Conservation (phyloP, 2,797 vertebrate species). For the Neoniphon sammara region DNA sequence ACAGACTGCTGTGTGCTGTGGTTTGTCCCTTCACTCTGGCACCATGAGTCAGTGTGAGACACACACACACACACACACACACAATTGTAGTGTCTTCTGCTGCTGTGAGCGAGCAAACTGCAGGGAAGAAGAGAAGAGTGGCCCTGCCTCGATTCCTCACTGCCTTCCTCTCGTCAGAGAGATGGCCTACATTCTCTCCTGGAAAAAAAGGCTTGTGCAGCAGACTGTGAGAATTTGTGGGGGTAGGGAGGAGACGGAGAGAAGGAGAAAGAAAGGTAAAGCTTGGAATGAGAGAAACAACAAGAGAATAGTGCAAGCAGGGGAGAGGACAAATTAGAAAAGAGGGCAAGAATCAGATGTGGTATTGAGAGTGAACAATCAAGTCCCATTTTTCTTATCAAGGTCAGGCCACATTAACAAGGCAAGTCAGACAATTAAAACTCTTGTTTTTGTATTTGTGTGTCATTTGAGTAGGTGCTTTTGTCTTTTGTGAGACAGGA, state of each 20-base stretch:
- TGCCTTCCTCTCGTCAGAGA: conserved; percentile 71
- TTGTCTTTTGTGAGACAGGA: neutral
- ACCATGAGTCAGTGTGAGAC: conserved; percentile 37
- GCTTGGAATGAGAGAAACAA: conserved; percentile 46
- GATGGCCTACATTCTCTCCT: conserved; percentile 78
- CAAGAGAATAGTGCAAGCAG: conserved; percentile 37
- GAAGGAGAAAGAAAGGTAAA: conserved; percentile 47
- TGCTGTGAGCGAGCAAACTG: conserved; percentile 50
- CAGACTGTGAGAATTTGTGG: conserved; percentile 75
- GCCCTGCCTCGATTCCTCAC: conserved; percentile 52
- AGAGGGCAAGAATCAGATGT: conserved; percentile 20
- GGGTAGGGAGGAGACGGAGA: conserved; percentile 64
- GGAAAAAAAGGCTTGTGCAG: conserved; percentile 64
- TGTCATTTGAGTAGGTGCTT: conserved; percentile 8
- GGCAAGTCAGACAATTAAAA: conserved; percentile 28
- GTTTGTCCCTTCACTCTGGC: conserved; percentile 49
- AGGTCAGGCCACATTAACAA: conserved; percentile 13
- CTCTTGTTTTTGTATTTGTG: conserved; percentile 6
- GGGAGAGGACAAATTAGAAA: conserved; percentile 38
- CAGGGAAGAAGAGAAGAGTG: conserved; percentile 50
- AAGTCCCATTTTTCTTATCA: conserved; percentile 23
- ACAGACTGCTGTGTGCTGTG: conserved; percentile 24
- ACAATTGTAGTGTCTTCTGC: conserved; percentile 44
- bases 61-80: conserved; percentile 10
- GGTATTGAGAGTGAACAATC: conserved; percentile 29